phyloP scores from a whole-genome alignment of 2,113 vertebrate genomes.

The Heterotilapia buettikoferi region DNA sequence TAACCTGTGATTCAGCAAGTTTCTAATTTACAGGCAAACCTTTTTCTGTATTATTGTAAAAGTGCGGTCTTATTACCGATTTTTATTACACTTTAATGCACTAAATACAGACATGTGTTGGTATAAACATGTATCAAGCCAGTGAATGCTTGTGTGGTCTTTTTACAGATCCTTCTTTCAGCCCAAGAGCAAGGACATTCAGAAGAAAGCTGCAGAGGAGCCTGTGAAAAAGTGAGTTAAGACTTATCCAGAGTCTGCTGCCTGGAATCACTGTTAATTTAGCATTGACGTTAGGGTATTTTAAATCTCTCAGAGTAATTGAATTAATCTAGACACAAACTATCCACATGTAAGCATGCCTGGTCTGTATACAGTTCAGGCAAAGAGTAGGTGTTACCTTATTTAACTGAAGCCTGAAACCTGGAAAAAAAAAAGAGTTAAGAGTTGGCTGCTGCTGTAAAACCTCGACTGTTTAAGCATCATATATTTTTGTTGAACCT shows the following conservation, averaged over 20 bases:
- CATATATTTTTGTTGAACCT: not conserved
- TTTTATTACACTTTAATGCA: not conserved
- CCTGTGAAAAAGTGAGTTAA: conserved; percentile 41
- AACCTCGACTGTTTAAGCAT: not conserved
- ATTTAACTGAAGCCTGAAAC: not conserved
- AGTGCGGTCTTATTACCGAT: not conserved
- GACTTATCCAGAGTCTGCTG: not conserved
- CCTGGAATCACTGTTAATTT: not conserved
- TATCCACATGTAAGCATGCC: not conserved
- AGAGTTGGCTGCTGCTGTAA: not conserved
- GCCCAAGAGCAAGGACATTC: conserved; percentile 63
- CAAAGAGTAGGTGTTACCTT: not conserved
- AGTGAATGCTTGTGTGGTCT: not conserved
- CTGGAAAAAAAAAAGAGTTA: not conserved
- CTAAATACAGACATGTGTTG: not conserved
- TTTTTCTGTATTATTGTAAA: not conserved
- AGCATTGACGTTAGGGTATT: not conserved
- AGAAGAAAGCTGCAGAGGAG: conserved; percentile 44
- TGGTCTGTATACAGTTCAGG: not conserved
- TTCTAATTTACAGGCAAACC: not conserved
- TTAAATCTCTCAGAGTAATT: not conserved
- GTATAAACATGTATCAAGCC: not conserved
- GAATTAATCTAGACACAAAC: not conserved
- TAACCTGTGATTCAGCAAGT: not conserved
- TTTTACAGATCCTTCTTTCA: conserved; percentile 81